A percentile compares a stretch with the other conserved stretches of the same genome.
phyloP scores from a whole-genome alignment of 2,888 invertebrate species.

The Drosophila birchii region DNA sequence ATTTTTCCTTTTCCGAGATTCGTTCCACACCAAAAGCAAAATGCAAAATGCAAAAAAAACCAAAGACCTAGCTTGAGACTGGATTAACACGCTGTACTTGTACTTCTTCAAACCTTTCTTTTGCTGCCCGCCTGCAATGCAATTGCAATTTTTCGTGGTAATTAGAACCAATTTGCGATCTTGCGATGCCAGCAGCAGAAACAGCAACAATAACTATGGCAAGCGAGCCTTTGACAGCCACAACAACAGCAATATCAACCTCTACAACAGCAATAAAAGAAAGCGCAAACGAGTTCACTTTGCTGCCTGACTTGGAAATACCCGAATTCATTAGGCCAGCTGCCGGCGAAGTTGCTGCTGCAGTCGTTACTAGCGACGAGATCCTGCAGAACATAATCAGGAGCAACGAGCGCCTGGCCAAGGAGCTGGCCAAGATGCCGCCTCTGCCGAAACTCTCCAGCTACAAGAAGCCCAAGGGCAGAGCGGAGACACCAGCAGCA shows the following conservation, averaged over 20 bases:
- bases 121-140: constrained; percentile 74
- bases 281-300: constrained; percentile 79
- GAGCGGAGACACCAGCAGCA: constrained; percentile 14
- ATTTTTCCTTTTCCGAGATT: constrained; percentile 49
- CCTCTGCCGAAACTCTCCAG: constrained; percentile 71
- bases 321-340: constrained; percentile 38
- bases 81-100: constrained; percentile 81
- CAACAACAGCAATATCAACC: constrained; percentile 29
- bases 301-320: constrained; percentile 64
- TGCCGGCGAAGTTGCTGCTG: constrained; percentile 32
- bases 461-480: constrained; percentile 50
- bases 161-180: constrained; percentile 60
- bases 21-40: constrained; percentile 47
- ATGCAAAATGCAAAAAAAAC: constrained; percentile 37
- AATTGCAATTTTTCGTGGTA: constrained; percentile 40
- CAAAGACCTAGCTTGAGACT: constrained; percentile 61
- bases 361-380: constrained; percentile 63
- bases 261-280: constrained; percentile 54
- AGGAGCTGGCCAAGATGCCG: constrained; percentile 80
- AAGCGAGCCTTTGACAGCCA: constrained; percentile 49
- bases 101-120: constrained; percentile 80
- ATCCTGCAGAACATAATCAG: constrained; percentile 77
- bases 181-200: constrained; percentile 50
- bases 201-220: constrained; percentile 14
- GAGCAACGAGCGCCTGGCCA: constrained; percentile 78